phyloP scores from a whole-genome alignment of 2,113 vertebrate genomes.

The Neoarius graeffei region DNA sequence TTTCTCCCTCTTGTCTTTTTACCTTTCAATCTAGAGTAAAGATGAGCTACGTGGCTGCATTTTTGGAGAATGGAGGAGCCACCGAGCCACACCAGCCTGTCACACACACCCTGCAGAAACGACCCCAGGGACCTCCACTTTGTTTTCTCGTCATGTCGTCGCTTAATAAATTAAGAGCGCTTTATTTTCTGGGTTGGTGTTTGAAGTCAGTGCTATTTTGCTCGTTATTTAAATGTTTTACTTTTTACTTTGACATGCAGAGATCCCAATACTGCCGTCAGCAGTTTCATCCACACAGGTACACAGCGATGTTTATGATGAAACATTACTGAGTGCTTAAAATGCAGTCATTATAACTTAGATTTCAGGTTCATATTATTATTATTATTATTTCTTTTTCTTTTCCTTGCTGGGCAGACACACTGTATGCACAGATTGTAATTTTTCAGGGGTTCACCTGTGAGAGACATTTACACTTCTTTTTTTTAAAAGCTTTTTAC shows the following conservation, averaged over 20 bases:
- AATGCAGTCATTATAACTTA: not conserved
- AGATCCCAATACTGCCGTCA: not conserved
- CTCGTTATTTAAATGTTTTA: constrained; percentile 8
- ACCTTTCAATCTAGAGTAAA: constrained; percentile 48
- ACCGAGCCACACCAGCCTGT: not conserved
- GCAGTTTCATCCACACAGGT: not conserved
- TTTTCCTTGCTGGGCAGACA: constrained; percentile 27
- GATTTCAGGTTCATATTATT: constrained; percentile 49
- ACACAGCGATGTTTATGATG: not conserved
- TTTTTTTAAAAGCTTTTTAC: not conserved
- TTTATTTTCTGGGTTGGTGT: constrained; percentile 12
- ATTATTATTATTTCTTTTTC: not conserved
- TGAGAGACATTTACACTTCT: not conserved
- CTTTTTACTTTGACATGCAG: constrained; percentile 4
- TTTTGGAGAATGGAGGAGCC: not conserved
- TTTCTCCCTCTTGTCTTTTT: not conserved
- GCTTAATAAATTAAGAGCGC: constrained; percentile 14
- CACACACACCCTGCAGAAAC: constrained; percentile 27
- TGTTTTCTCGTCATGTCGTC: constrained; percentile 27
- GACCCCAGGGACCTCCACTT: constrained; percentile 37
- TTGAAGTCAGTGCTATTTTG: constrained; percentile 36
- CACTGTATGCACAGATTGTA: constrained; percentile 18
- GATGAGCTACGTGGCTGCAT: constrained; percentile 22
- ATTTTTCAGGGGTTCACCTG: constrained; percentile 25
- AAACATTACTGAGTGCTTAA: not conserved